Percentiles rank a stretch among this genome's conserved stretches.
Evolutionary conservation across 2,113 vertebrate genomes (phyloP).

Genomic region (Coreoperca whiteheadi): DNA sequence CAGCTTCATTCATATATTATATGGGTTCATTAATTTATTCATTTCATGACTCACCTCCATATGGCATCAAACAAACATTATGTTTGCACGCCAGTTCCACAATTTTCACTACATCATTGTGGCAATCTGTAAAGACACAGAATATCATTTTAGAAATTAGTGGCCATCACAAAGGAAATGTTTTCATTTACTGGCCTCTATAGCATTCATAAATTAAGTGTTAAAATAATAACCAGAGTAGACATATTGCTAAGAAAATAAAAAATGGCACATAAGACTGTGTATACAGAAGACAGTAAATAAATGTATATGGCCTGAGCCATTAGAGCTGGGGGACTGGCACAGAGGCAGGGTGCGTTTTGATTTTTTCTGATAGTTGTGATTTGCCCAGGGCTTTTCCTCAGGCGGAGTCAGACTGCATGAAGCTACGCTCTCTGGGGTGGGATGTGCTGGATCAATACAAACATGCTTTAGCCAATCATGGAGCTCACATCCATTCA

Average conservation of each 20-base stretch:
- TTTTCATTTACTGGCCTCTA: conserved; percentile 23
- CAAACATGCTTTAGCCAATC: conserved; percentile 61
- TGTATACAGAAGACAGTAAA: conserved; percentile 39
- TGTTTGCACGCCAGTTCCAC: conserved; percentile 96
- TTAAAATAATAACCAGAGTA: conserved; percentile 18
- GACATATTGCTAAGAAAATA: conserved; percentile 27
- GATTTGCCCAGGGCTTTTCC: conserved; percentile 60
- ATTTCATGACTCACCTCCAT: conserved; percentile 89
- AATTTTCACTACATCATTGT: conserved; percentile 95
- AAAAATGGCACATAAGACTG: not conserved
- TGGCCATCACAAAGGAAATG: conserved; percentile 3
- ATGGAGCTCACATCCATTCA: conserved; percentile 57
- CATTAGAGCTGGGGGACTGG: conserved; percentile 41
- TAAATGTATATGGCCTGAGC: conserved; percentile 36
- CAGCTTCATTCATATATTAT: conserved; percentile 11
- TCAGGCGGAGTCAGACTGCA: conserved; percentile 59
- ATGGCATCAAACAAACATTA: conserved; percentile 96
- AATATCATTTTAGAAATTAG: conserved; percentile 27
- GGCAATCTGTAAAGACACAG: conserved; percentile 87
- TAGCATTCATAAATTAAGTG: conserved; percentile 41
- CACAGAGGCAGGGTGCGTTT: conserved; percentile 31
- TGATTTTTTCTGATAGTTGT: conserved; percentile 48
- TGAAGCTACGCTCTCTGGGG: conserved; percentile 65
- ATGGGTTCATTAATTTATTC: not conserved
- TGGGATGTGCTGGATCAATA: conserved; percentile 74